Evolutionary conservation across 2,888 invertebrate species (phyloP), one percentile per base, ranked within the genome.

Genomic region (Acanthoscelides obtectus): DNA sequence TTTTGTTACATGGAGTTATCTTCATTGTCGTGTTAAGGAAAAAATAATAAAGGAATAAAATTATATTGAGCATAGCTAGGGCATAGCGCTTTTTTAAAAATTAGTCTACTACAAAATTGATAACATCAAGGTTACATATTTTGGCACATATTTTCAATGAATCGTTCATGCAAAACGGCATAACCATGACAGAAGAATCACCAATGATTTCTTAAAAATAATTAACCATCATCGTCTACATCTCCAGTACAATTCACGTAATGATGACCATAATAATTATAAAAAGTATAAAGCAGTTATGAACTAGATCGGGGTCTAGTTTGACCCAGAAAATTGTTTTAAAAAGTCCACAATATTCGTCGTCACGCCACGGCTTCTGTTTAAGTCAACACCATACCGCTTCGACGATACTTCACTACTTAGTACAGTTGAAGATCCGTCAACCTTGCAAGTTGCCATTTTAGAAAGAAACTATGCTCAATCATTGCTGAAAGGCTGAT

Each of bases 221-320:
- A 83, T 82, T 81, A 84, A 84, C 82, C 81, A 83, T 79, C 75
- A 76, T 83, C 82, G 81, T 79, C 82, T 83, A 82, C 77, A 77
- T 82, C 74, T 76, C 74, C 77, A 73, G 69, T 77, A 75, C 73
- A 77, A 75, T 77, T 75, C 76, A 79, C 78, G 79, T 77, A 45
- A 45, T 45, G 45, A 45, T 45, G 45, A 45, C 45, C 45, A 45
- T 45, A 78, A 73, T 75, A 78, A 79, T 83, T 85, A 84, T 84
- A 85, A 85, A 85, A 85, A 84, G 84, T 85, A 85, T 83, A 84
- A 85, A 85, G 84, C 85, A 84, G 83, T 83, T 81, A 80, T 80
- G 77, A 79, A 75, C 77, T 79, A 80, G 76, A 72, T 27, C 21
- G 75, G 75, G 77, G 73, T 75, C 72, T 69, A 70, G 72, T 25